phyloP scores from a whole-genome alignment of 2,888 invertebrate species.

The Parasteatoda lunata region DNA sequence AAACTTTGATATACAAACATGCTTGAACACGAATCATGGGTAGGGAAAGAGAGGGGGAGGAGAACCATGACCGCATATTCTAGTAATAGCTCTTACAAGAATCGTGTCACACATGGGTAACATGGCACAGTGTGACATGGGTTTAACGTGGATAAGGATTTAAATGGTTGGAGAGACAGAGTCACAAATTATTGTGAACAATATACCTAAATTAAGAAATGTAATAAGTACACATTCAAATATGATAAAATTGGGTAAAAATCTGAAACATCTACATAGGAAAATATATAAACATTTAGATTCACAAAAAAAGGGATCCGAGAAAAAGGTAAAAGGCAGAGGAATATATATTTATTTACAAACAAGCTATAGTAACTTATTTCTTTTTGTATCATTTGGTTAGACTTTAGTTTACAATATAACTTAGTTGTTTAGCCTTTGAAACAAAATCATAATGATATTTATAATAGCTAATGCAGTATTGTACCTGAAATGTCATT shows the following conservation, averaged over 20 bases:
- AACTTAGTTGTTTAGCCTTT: not conserved
- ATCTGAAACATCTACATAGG: slow-evolving; percentile 43
- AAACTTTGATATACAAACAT: too few relatives aligned
- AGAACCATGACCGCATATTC: too few relatives aligned
- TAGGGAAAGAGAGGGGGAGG: too few relatives aligned
- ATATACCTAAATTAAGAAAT: slow-evolving; percentile 9
- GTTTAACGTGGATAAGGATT: not conserved
- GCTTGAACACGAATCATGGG: too few relatives aligned
- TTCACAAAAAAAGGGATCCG: slow-evolving; percentile 33
- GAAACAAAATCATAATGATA: too few relatives aligned
- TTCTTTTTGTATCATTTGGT: not conserved
- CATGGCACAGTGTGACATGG: not conserved
- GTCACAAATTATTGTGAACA: not conserved
- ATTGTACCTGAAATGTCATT: too few relatives aligned
- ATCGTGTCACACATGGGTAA: too few relatives aligned
- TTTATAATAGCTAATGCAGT: too few relatives aligned
- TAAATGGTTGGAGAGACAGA: not conserved
- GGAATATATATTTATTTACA: slow-evolving; percentile 44
- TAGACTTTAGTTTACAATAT: not conserved
- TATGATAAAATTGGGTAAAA: slow-evolving; percentile 30
- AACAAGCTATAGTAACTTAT: slow-evolving; percentile 8
- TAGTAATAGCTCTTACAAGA: too few relatives aligned
- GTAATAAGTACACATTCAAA: slow-evolving; percentile 23
- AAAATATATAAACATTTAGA: slow-evolving; percentile 52
- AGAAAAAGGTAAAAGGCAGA: slow-evolving; percentile 25